Evolutionary conservation across 2,113 vertebrate species (phyloP).

Genomic region (Chionis minor): DNA sequence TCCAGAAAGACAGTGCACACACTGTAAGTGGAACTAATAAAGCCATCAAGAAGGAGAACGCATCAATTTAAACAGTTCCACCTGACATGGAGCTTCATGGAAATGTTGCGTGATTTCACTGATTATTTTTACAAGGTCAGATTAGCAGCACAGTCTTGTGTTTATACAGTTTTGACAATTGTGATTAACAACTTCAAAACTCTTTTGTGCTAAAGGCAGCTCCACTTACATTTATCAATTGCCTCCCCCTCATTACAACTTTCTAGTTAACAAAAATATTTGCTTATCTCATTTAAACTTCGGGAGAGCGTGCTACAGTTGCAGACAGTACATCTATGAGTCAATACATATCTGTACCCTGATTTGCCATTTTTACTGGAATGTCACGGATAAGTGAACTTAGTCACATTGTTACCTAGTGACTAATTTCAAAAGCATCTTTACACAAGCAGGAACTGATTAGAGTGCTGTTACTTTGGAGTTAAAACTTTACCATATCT

Average conservation of each 20-base stretch:
- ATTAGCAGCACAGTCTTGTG: not conserved
- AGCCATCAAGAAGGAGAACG: not conserved
- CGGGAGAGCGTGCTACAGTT: not conserved
- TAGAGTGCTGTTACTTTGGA: constrained; percentile 17
- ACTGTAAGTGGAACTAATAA: not conserved
- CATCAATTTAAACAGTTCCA: not conserved
- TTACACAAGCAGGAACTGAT: constrained; percentile 47
- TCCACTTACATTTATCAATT: not conserved
- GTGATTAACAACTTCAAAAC: not conserved
- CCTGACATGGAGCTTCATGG: accelerated
- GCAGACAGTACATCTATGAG: not conserved
- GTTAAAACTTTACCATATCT: constrained; percentile 19
- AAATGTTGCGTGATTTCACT: not conserved
- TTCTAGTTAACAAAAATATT: not conserved
- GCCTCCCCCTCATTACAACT: not conserved
- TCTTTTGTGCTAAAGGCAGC: not conserved
- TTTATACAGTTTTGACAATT: not conserved
- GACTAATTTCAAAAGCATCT: constrained; percentile 52
- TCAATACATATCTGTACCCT: not conserved
- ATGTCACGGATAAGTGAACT: constrained; percentile 17
- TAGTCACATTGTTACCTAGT: constrained; percentile 35
- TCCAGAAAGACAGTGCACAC: not conserved
- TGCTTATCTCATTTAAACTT: not conserved
- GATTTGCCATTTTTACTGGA: constrained; percentile 43
- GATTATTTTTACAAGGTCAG: not conserved